phyloP scores from a whole-genome alignment of 2,888 invertebrate genomes.

The Erpobdella octoculata region DNA sequence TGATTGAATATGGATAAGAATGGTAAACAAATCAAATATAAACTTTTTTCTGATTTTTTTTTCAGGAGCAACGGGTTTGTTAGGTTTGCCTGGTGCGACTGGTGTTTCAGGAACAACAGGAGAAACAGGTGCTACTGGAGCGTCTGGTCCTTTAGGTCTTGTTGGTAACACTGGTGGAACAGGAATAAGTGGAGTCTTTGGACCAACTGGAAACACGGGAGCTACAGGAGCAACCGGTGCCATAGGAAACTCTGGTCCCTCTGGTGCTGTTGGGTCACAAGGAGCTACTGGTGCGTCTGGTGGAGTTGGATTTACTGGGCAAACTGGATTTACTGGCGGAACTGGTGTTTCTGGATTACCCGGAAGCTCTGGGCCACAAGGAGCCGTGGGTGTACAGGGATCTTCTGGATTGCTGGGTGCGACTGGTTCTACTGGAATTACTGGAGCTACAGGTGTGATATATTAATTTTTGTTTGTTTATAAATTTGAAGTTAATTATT shows the following conservation, averaged over 20 bases:
- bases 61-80: conserved; percentile 9
- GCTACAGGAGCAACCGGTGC: neutral
- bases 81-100: conserved; percentile 2
- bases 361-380: conserved; percentile 29
- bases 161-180: neutral
- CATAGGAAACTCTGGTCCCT: neutral
- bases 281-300: conserved; percentile 20
- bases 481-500: too few relatives aligned
- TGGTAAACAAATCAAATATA: neutral
- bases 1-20: neutral
- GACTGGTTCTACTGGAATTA: conserved; percentile 34
- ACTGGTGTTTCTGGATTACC: conserved; percentile 29
- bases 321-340: conserved; percentile 25
- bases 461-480: neutral
- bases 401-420: neutral
- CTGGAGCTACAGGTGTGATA: conserved; percentile 34
- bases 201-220: neutral
- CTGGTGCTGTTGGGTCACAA: neutral
- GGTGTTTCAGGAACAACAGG: conserved; percentile 7
- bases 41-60: neutral
- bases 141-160: neutral
- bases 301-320: conserved; percentile 7
- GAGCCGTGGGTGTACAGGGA: conserved; percentile 16
- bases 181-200: conserved; percentile 1
- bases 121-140: conserved; percentile 7